Evolutionary conservation across 2,113 vertebrate species (phyloP).

Genomic region (Istiophorus platypterus): DNA sequence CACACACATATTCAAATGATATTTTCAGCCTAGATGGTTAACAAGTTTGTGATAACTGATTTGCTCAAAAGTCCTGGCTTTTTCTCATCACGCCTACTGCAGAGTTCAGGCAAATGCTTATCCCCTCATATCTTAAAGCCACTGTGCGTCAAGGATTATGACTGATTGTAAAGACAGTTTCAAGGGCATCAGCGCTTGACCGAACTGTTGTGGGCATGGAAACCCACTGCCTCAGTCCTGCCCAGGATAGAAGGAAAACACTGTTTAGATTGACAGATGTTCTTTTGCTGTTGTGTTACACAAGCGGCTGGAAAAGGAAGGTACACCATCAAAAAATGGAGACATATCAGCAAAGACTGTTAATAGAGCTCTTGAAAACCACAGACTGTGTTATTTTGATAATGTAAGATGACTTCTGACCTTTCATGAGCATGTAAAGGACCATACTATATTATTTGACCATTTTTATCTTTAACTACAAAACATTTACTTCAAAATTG

Average conservation of each 20-base stretch:
- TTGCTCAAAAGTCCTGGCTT: constrained; percentile 41
- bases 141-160: constrained; percentile 67
- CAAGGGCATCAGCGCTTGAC: constrained; percentile 57
- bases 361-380: neutral
- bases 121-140: constrained; percentile 66
- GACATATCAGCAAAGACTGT: constrained; percentile 24
- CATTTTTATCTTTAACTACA: neutral
- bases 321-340: neutral
- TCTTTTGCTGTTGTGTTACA: constrained; percentile 23
- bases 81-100: constrained; percentile 44
- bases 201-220: neutral
- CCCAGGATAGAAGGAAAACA: constrained; percentile 26
- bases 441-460: neutral
- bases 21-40: constrained; percentile 51
- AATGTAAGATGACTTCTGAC: neutral
- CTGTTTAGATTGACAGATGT: constrained; percentile 48
- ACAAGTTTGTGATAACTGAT: constrained; percentile 63
- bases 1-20: constrained; percentile 46
- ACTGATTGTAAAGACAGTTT: constrained; percentile 58
- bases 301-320: constrained; percentile 33
- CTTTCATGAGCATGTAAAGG: neutral
- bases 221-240: constrained; percentile 18
- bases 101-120: constrained; percentile 43
- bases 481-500: neutral
- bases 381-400: neutral